A percentile compares a stretch with the other conserved stretches of the same genome.
These are phyloP conservation scores for Leptinotarsa haldemani DNA, from an alignment of 2,888 invertebrate genomes.

Conservation along the genomic window DNA sequence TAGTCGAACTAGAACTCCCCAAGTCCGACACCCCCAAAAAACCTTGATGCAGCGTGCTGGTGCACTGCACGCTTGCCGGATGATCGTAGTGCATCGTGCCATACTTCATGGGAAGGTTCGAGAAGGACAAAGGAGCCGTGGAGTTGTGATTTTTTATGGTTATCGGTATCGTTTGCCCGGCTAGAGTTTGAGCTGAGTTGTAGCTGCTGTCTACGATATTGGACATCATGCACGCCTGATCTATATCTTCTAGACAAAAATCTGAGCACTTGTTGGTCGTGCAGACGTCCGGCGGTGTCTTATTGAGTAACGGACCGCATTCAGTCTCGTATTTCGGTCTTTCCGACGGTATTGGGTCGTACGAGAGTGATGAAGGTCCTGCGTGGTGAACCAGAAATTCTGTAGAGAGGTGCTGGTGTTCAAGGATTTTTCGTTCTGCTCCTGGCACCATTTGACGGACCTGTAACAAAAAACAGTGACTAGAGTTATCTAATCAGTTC, in stretches of 20 bases:
- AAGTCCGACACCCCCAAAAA: slow-evolving; percentile 64
- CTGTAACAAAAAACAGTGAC: slow-evolving; percentile 55
- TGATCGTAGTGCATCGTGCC: slow-evolving; percentile 58
- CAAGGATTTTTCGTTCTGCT: slow-evolving; percentile 70
- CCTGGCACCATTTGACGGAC: slow-evolving; percentile 74
- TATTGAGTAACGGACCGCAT: slow-evolving; percentile 64
- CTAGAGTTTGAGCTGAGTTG: slow-evolving; percentile 54
- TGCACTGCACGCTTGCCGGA: slow-evolving; percentile 32
- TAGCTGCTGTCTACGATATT: slow-evolving; percentile 36
- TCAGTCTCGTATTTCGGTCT: slow-evolving; percentile 61
- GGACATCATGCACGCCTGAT: slow-evolving; percentile 50
- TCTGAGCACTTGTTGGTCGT: slow-evolving; percentile 64
- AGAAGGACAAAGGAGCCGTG: slow-evolving; percentile 52
- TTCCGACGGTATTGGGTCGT: slow-evolving; percentile 55
- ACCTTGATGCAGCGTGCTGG: slow-evolving; percentile 63
- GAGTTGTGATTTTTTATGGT: slow-evolving; percentile 63
- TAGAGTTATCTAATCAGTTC: no score
- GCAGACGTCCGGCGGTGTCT: slow-evolving; percentile 67
- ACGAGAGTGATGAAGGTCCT: slow-evolving; percentile 53
- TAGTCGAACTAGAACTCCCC: slow-evolving; percentile 63
- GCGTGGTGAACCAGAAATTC: slow-evolving; percentile 67
- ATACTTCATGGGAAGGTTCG: slow-evolving; percentile 54
- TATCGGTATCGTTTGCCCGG: slow-evolving; percentile 67
- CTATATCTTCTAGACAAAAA: slow-evolving; percentile 51
- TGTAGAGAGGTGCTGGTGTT: slow-evolving; percentile 68